These are phyloP conservation scores for Apodemia hepburni DNA, from an alignment of 2,888 invertebrate species.

Conservation along the genomic window DNA sequence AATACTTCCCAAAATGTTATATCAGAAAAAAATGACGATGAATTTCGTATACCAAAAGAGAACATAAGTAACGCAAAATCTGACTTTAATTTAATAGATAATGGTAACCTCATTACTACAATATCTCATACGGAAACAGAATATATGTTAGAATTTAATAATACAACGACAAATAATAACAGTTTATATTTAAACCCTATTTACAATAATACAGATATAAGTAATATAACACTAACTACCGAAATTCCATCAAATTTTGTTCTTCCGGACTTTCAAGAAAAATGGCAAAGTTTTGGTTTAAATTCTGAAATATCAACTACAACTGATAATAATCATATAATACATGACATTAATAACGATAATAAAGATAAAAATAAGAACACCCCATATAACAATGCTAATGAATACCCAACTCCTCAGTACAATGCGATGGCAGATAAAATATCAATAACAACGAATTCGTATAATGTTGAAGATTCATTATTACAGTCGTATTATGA, in stretches of 20 bases:
- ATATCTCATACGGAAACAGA: neutral
- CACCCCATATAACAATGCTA: slow-evolving; percentile 18
- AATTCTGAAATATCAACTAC: slow-evolving; percentile 7
- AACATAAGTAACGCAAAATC: neutral
- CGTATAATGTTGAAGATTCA: slow-evolving; percentile 47
- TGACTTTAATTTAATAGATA: neutral
- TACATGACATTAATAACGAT: slow-evolving; percentile 24
- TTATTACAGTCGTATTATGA: slow-evolving; percentile 43
- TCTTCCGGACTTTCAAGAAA: neutral
- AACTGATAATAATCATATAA: neutral
- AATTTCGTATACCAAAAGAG: slow-evolving; percentile 1
- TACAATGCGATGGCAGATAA: slow-evolving; percentile 51
- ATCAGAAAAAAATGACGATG: neutral
- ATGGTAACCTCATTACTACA: neutral
- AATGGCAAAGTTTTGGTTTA: slow-evolving; percentile 8
- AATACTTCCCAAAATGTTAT: neutral
- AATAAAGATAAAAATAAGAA: slow-evolving; percentile 35
- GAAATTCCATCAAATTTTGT: neutral
- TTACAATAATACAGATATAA: neutral
- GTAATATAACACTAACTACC: neutral
- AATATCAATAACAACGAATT: slow-evolving; percentile 59
- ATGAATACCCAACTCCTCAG: slow-evolving; percentile 41
- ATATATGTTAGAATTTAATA: neutral
- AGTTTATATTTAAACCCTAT: neutral
- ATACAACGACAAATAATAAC: neutral